Percentiles rank a stretch among this genome's conserved stretches.
Conservation (phyloP, 2,113 vertebrate species). For the Ictalurus punctatus region DNA sequence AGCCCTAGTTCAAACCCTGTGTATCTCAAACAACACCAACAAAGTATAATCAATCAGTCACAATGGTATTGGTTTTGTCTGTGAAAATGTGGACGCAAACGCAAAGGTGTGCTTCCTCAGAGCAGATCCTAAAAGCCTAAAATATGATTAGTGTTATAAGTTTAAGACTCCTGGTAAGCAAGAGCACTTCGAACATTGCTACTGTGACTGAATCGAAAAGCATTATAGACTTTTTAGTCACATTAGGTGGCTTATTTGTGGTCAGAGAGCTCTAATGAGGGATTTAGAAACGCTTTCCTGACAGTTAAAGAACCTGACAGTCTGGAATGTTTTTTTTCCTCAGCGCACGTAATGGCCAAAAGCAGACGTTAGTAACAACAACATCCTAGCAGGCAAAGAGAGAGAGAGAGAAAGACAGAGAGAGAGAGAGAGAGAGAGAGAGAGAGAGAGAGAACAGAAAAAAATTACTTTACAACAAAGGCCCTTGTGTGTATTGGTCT, state of each 20-base stretch:
- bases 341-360: constrained; percentile 25
- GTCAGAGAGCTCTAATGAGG: neutral
- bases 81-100: neutral
- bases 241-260: neutral
- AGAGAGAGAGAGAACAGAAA: neutral
- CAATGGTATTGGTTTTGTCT: neutral
- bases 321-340: constrained; percentile 14
- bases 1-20: neutral
- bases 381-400: neutral
- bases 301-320: constrained; percentile 41
- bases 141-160: neutral
- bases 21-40: neutral
- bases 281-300: constrained; percentile 4
- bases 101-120: neutral
- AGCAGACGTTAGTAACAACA: constrained; percentile 1
- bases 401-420: neutral
- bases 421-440: neutral
- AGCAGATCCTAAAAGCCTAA: neutral
- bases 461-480: neutral
- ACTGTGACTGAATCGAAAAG: neutral
- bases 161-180: neutral
- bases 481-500: neutral
- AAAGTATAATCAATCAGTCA: neutral
- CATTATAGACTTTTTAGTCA: neutral
- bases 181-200: neutral